These are phyloP conservation scores for Pardosa pseudoannulata DNA, from an alignment of 2,888 invertebrate species.

Conservation along the genomic window DNA sequence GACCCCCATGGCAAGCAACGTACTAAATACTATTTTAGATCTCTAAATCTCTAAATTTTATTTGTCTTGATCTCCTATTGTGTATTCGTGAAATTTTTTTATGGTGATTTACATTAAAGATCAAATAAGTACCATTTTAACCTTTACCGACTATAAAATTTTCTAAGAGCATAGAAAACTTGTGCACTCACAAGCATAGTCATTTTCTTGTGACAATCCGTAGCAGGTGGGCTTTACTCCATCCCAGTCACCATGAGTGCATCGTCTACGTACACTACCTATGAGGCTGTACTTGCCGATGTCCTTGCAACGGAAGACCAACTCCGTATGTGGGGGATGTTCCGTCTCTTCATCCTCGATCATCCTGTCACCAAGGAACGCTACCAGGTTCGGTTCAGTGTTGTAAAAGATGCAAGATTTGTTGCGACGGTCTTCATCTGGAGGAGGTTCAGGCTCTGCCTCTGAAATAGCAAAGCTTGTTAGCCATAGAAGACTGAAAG, in stretches of 20 bases:
- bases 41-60: too few relatives aligned
- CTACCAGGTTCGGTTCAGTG: conserved; percentile 87
- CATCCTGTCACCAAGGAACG: conserved; percentile 88
- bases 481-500: too few relatives aligned
- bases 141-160: too few relatives aligned
- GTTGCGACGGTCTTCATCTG: conserved; percentile 78
- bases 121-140: too few relatives aligned
- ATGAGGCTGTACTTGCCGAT: conserved; percentile 91
- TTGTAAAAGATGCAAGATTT: conserved; percentile 87
- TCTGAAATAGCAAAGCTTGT: conserved; percentile 45
- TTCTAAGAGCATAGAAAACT: too few relatives aligned
- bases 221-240: conserved; percentile 87
- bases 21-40: too few relatives aligned
- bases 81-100: too few relatives aligned
- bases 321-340: conserved; percentile 85
- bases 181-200: conserved; percentile 86
- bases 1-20: too few relatives aligned
- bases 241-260: conserved; percentile 88
- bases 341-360: conserved; percentile 87
- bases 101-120: too few relatives aligned
- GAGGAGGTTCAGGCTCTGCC: conserved; percentile 43
- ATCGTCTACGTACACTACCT: conserved; percentile 85
- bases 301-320: conserved; percentile 86
- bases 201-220: conserved; percentile 90
- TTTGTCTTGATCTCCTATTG: too few relatives aligned